Percentiles rank a stretch among this genome's conserved stretches.
Evolutionary conservation across 1,140 invertebrate genomes (phyloP).

Genomic region (Ectropis grisescens): DNA sequence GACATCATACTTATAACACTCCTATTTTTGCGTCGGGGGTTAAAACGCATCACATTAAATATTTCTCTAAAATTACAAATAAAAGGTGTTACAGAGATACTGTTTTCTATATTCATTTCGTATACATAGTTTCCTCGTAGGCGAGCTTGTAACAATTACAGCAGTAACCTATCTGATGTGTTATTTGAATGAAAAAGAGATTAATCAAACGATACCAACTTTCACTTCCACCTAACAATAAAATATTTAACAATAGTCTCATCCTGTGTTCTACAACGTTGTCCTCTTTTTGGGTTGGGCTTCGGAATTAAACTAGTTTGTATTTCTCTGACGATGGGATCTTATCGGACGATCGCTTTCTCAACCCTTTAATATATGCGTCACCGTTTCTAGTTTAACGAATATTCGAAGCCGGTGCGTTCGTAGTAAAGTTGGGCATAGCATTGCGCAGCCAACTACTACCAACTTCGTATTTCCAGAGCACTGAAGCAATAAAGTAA

Average conservation of each 20-base stretch:
- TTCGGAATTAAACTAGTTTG: constrained; percentile 50
- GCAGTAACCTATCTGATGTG: constrained; percentile 39
- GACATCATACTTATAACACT: too few relatives aligned
- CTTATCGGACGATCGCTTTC: constrained; percentile 51
- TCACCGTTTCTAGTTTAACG: constrained; percentile 30
- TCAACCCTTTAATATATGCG: constrained; percentile 49
- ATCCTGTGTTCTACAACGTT: constrained; percentile 37
- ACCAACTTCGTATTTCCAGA: constrained; percentile 23
- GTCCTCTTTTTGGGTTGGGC: constrained; percentile 32
- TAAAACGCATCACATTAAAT: too few relatives aligned
- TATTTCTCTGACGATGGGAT: constrained; percentile 36
- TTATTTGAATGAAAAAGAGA: constrained; percentile 52
- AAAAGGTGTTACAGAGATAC: too few relatives aligned
- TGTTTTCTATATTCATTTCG: too few relatives aligned
- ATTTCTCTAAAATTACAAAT: too few relatives aligned
- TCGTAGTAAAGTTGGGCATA: constrained; percentile 15
- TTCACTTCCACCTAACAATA: constrained; percentile 34
- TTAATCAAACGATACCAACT: constrained; percentile 54
- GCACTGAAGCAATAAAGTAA: constrained; percentile 32
- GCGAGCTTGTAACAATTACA: constrained; percentile 41
- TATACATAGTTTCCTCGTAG: constrained; percentile 24
- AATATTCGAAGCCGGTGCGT: constrained; percentile 23
- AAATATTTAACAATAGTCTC: constrained; percentile 51
- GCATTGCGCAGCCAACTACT: constrained; percentile 15
- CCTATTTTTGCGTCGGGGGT: too few relatives aligned